Percentiles rank a stretch among this genome's conserved stretches.
phyloP scores from a whole-genome alignment of 2,888 invertebrate genomes.

The Eupelmus urozonus region DNA sequence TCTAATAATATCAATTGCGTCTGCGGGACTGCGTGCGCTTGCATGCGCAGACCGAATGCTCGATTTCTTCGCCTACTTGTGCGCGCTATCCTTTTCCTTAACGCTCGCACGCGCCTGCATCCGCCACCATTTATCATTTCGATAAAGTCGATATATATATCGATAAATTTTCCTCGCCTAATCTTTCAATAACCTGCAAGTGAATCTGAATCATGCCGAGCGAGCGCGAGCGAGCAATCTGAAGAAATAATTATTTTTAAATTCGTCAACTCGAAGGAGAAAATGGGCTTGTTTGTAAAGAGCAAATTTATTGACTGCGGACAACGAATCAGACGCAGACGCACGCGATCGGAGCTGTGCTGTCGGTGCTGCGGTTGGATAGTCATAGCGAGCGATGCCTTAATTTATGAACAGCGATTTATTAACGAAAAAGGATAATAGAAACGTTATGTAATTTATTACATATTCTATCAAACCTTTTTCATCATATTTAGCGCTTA shows the following conservation, averaged over 20 bases:
- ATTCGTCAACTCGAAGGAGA: conserved; percentile 1
- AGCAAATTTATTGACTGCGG: conserved; percentile 35
- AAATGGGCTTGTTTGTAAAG: conserved; percentile 29
- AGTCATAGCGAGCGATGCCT: too few species aligned
- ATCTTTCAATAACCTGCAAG: conserved; percentile 54
- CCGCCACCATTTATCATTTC: conserved; percentile 52
- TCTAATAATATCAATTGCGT: conserved; percentile 77
- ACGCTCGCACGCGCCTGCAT: conserved; percentile 28
- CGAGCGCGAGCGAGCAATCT: neutral
- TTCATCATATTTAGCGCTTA: too few species aligned
- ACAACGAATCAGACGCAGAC: too few species aligned
- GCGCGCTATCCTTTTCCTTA: neutral
- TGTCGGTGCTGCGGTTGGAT: too few species aligned
- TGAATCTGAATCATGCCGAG: conserved; percentile 26
- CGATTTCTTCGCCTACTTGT: conserved; percentile 30
- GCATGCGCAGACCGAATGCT: conserved; percentile 44
- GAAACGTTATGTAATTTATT: too few species aligned
- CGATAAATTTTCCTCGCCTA: conserved; percentile 49
- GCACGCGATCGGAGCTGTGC: too few species aligned
- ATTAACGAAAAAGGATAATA: too few species aligned
- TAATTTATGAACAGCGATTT: too few species aligned
- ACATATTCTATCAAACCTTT: too few species aligned
- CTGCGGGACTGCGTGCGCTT: conserved; percentile 65
- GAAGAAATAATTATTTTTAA: conserved; percentile 29
- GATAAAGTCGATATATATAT: conserved; percentile 40